Conservation (phyloP, 1,140 invertebrate genomes). For the Drosophila serrata region DNA sequence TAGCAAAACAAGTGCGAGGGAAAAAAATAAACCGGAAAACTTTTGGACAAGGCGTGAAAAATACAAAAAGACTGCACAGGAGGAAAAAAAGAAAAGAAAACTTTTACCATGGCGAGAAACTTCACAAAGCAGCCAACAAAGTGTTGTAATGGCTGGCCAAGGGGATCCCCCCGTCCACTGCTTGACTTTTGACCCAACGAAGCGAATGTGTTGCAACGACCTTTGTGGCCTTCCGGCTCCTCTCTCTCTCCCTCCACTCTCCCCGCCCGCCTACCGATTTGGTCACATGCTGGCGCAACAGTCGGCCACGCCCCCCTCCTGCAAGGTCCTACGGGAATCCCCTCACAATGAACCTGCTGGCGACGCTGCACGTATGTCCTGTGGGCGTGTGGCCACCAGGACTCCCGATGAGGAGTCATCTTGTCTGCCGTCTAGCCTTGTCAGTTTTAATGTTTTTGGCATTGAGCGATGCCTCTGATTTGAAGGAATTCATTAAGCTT, state of each 20-base stretch:
- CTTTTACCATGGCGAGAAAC: conserved; percentile 57
- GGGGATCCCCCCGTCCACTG: conserved; percentile 22
- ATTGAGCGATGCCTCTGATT: conserved; percentile 79
- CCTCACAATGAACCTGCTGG: conserved; percentile 64
- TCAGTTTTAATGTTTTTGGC: conserved; percentile 79
- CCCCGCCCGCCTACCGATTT: conserved; percentile 6
- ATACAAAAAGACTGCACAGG: conserved; percentile 56
- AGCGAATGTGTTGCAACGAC: conserved; percentile 76
- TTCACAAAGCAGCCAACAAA: conserved; percentile 78
- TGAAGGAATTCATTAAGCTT: conserved; percentile 80
- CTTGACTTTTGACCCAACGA: conserved; percentile 73
- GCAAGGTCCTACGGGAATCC: conserved; percentile 15
- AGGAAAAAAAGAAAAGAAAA: conserved; percentile 24
- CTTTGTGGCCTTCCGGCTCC: conserved; percentile 65
- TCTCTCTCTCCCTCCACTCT: not conserved
- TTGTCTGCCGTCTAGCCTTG: conserved; percentile 38
- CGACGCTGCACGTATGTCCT: conserved; percentile 46
- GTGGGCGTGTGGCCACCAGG: conserved; percentile 20
- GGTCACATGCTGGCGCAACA: conserved; percentile 69
- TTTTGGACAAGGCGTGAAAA: conserved; percentile 77
- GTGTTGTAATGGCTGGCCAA: conserved; percentile 74
- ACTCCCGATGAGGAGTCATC: conserved; percentile 10
- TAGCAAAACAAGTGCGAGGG: conserved; percentile 35
- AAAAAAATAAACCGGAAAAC: conserved; percentile 46
- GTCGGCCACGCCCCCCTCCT: conserved; percentile 66